Percentiles rank a stretch among this genome's conserved stretches.
Evolutionary conservation across 2,888 invertebrate genomes (phyloP).

Genomic region (Pachycephus smyrnensis): DNA sequence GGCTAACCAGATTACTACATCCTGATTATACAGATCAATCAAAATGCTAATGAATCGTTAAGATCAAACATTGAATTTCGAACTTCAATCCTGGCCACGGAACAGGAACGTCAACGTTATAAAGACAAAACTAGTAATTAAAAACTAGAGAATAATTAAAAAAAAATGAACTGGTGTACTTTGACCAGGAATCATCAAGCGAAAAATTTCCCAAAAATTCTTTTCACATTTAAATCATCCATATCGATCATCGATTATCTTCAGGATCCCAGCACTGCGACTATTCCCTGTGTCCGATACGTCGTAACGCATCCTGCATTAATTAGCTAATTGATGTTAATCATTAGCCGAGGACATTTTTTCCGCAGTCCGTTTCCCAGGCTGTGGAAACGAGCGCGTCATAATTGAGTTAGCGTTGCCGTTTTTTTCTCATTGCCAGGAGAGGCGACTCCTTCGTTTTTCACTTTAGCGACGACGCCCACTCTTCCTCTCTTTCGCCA

Average conservation of each 20-base stretch:
- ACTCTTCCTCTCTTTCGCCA: background rate
- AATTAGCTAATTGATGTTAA: constrained; percentile 66
- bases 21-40: constrained; percentile 21
- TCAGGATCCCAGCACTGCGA: background rate
- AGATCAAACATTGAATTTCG: constrained; percentile 31
- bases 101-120: background rate
- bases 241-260: background rate
- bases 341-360: constrained; percentile 63
- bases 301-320: constrained; percentile 43
- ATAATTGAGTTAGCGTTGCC: constrained; percentile 65
- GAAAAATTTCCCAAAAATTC: background rate
- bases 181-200: background rate
- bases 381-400: constrained; percentile 64
- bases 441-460: background rate
- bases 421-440: background rate
- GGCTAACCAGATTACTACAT: constrained; percentile 10
- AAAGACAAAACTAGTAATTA: background rate
- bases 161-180: background rate
- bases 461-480: background rate
- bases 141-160: background rate
- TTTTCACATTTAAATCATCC: background rate
- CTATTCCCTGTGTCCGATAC: background rate
- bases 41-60: constrained; percentile 22
- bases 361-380: constrained; percentile 58
- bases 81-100: background rate